Percentiles rank a stretch among this genome's conserved stretches.
Evolutionary conservation across 2,797 vertebrate species (phyloP).

Genomic region (Sebastes aleutianus): DNA sequence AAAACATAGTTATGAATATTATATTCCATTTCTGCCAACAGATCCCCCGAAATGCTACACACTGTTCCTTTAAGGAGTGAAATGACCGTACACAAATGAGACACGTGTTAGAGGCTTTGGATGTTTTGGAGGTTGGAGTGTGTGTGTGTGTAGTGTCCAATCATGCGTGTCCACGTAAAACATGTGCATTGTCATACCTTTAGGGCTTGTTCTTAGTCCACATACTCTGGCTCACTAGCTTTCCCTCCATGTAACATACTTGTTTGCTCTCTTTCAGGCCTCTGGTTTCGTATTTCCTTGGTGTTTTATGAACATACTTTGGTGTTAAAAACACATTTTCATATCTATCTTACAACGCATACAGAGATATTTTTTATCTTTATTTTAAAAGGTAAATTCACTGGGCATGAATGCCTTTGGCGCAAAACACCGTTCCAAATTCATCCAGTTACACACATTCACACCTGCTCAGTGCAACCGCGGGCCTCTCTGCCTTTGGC

Average conservation of each 20-base stretch:
- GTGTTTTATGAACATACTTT: not conserved
- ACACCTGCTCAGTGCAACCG: constrained; percentile 19
- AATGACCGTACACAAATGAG: not conserved
- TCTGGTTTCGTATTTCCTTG: not conserved
- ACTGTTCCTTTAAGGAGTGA: not conserved
- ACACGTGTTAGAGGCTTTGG: not conserved
- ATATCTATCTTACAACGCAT: not conserved
- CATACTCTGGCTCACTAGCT: not conserved
- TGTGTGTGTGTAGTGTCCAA: not conserved
- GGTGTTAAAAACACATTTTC: not conserved
- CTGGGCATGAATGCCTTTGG: not conserved
- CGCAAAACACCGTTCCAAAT: not conserved
- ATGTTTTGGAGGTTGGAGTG: not conserved
- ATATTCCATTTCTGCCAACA: not conserved
- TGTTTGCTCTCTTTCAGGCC: not conserved
- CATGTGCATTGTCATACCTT: not conserved
- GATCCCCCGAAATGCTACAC: too few species aligned
- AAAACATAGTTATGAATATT: not conserved
- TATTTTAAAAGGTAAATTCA: not conserved
- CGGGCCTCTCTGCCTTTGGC: not conserved
- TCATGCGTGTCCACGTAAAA: not conserved
- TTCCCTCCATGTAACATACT: not conserved
- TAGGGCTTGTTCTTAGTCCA: not conserved
- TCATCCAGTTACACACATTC: not conserved
- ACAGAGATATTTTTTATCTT: not conserved